phyloP scores from a whole-genome alignment of 2,113 vertebrate species.

The Tapirus terrestris region DNA sequence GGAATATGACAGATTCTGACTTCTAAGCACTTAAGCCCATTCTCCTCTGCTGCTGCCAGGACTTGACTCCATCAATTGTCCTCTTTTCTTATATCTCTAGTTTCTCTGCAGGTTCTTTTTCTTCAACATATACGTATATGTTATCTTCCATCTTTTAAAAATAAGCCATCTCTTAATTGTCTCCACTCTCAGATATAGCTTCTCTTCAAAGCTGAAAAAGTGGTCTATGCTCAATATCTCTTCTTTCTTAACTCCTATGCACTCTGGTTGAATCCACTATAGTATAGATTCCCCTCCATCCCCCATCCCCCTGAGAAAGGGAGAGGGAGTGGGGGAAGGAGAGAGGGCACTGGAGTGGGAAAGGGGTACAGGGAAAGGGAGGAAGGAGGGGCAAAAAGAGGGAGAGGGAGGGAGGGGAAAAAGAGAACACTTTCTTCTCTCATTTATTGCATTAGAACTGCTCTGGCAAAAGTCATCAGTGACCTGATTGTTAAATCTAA shows the following conservation, averaged over 20 bases:
- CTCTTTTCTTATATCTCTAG: background rate
- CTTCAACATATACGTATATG: background rate
- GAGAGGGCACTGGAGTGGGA: too few species aligned
- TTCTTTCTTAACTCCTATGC: background rate
- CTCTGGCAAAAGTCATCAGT: background rate
- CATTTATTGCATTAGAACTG: background rate
- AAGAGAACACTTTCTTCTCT: background rate
- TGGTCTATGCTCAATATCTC: background rate
- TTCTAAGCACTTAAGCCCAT: background rate
- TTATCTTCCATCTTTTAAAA: background rate
- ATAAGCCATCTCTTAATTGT: background rate
- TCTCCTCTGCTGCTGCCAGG: background rate
- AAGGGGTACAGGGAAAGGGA: background rate
- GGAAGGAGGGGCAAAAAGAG: background rate
- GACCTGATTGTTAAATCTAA: background rate
- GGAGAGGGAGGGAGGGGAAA: background rate
- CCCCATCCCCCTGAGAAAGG: background rate
- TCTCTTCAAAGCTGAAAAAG: slow-evolving; percentile 16
- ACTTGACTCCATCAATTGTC: background rate
- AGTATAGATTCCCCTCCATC: background rate
- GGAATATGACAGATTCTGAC: background rate
- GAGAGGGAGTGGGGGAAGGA: background rate
- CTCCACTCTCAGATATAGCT: background rate
- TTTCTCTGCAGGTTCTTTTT: background rate
- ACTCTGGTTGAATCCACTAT: background rate